Percentiles rank a stretch among this genome's conserved stretches.
Conservation (phyloP, 2,888 invertebrate genomes). For the Sphaerolaimus hirsutus region DNA sequence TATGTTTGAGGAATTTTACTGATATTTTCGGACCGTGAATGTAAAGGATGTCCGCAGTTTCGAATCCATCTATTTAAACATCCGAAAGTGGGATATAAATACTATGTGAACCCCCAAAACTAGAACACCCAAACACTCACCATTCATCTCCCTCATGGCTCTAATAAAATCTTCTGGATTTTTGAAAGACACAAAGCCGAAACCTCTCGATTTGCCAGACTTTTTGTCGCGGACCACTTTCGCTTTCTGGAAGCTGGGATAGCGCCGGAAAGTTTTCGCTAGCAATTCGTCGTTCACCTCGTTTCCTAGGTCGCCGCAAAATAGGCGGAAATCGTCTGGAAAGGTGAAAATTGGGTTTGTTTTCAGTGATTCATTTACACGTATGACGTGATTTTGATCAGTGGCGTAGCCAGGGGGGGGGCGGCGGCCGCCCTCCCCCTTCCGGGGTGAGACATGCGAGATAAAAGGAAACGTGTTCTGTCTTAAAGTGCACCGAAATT, state of each 20-base stretch:
- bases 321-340: conserved; percentile 79
- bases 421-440: no score
- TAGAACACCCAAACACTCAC: conserved; percentile 35
- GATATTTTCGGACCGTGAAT: no score
- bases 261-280: conserved; percentile 62
- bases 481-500: no score
- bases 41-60: no score
- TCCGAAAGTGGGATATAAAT: no score
- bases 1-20: no score
- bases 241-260: conserved; percentile 62
- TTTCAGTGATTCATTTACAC: conserved; percentile 8
- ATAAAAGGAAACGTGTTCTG: no score
- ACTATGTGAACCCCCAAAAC: background rate
- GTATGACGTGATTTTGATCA: background rate
- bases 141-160: conserved; percentile 99
- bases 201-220: conserved; percentile 92
- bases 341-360: conserved; percentile 5
- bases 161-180: conserved; percentile 88
- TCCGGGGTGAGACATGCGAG: no score
- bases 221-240: conserved; percentile 71
- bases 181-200: conserved; percentile 91
- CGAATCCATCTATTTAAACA: no score
- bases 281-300: conserved; percentile 92
- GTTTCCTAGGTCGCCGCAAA: conserved; percentile 96
- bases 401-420: no score